A percentile compares a stretch with the other conserved stretches of the same genome.
Evolutionary conservation across 2,113 vertebrate species (phyloP).

Genomic region (Erythrocercus mccallii): DNA sequence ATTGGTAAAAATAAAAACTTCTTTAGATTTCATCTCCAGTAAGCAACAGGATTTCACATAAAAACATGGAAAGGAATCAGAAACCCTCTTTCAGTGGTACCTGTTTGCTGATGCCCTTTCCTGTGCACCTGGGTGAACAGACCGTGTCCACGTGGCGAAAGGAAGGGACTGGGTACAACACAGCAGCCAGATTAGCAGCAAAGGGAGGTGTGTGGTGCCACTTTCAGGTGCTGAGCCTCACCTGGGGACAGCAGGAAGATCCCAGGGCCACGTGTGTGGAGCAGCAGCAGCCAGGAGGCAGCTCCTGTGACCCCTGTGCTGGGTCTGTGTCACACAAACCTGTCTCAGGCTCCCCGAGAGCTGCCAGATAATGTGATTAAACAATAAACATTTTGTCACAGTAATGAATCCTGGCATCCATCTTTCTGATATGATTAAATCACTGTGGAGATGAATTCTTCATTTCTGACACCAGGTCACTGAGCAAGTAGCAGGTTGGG

Average conservation of each 20-base stretch:
- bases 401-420: slow-evolving; percentile 38
- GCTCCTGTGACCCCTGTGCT: background rate
- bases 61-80: background rate
- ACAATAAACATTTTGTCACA: slow-evolving; percentile 41
- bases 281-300: background rate
- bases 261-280: background rate
- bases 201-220: background rate
- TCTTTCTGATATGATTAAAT: slow-evolving; percentile 57
- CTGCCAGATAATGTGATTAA: slow-evolving; percentile 33
- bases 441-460: slow-evolving; percentile 18
- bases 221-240: background rate
- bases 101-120: background rate
- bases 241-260: background rate
- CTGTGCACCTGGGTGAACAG: background rate
- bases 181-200: background rate
- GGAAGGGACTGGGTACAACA: background rate
- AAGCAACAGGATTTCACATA: background rate
- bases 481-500: background rate
- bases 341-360: background rate
- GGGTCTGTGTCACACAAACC: background rate
- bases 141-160: accelerated
- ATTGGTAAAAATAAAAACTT: background rate
- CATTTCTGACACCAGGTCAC: slow-evolving; percentile 15
- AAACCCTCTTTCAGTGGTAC: background rate
- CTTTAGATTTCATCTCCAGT: background rate